Conservation (phyloP, 2,888 invertebrate species). For the Eristalis pertinax region DNA sequence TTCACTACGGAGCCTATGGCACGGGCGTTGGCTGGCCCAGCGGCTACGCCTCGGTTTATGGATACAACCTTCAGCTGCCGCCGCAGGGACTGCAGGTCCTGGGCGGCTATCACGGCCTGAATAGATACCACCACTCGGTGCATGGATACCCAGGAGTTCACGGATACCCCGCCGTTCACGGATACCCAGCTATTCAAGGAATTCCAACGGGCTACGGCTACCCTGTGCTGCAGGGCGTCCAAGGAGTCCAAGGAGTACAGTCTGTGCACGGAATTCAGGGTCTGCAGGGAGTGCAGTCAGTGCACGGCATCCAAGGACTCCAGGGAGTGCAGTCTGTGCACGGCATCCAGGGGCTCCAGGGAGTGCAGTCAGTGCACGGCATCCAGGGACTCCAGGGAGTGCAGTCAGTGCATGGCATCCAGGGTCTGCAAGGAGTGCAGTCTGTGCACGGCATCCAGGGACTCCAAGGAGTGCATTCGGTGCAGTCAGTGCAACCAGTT, state of each 20-base stretch:
- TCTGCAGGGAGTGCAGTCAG: slow-evolving; percentile 44
- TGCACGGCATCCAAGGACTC: slow-evolving; percentile 66
- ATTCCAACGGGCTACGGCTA: slow-evolving; percentile 1
- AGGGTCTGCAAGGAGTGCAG: slow-evolving; percentile 41
- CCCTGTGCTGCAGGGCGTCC: neutral
- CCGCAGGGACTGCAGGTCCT: slow-evolving; percentile 65
- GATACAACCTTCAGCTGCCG: slow-evolving; percentile 77
- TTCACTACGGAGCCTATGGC: slow-evolving; percentile 56
- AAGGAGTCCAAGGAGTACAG: slow-evolving; percentile 9
- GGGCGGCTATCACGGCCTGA: slow-evolving; percentile 39
- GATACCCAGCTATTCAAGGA: slow-evolving; percentile 27
- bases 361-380: slow-evolving; percentile 19
- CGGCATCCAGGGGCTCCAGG: slow-evolving; percentile 27
- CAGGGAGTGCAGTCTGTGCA: slow-evolving; percentile 5
- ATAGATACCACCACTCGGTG: slow-evolving; percentile 66
- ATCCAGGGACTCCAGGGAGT: slow-evolving; percentile 46
- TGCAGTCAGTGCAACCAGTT: slow-evolving; percentile 27
- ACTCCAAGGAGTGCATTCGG: too few species aligned
- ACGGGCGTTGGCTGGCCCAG: slow-evolving; percentile 76
- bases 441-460: slow-evolving; percentile 69
- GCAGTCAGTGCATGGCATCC: slow-evolving; percentile 30
- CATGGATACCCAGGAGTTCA: slow-evolving; percentile 52
- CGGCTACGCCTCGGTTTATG: slow-evolving; percentile 78
- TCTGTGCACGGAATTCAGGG: slow-evolving; percentile 43
- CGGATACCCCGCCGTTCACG: slow-evolving; percentile 34